A percentile compares a stretch with the other conserved stretches of the same genome.
Conservation (phyloP, 2,797 vertebrate species). For the Carcharodon carcharias region DNA sequence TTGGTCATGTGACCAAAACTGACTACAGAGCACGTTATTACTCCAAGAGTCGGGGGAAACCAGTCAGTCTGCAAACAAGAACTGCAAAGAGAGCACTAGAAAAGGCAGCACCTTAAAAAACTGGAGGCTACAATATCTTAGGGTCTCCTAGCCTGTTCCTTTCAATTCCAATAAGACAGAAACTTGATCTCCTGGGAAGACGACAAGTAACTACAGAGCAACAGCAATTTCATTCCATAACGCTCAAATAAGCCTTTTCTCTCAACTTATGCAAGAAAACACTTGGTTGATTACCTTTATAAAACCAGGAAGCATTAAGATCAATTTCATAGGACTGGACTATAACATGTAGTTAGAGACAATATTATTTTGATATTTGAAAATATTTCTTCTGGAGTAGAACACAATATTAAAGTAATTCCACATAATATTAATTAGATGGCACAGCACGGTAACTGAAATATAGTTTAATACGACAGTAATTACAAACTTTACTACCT, state of each 20-base stretch:
- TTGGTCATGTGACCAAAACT: too few species aligned
- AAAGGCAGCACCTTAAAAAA: too few species aligned
- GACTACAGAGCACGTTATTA: too few species aligned
- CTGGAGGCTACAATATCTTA: too few species aligned
- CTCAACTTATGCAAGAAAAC: too few species aligned
- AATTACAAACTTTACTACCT: neutral
- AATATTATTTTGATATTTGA: neutral
- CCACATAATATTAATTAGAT: neutral
- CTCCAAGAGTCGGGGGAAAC: too few species aligned
- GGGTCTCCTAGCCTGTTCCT: too few species aligned
- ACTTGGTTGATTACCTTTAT: neutral
- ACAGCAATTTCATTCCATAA: neutral
- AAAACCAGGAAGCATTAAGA: neutral
- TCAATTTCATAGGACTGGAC: neutral
- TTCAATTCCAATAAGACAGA: neutral
- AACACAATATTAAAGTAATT: neutral
- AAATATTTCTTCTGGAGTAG: neutral
- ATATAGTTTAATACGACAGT: neutral
- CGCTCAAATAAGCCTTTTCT: neutral
- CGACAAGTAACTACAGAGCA: too few species aligned
- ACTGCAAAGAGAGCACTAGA: too few species aligned
- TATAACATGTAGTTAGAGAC: neutral
- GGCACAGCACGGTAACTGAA: neutral
- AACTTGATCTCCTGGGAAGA: neutral
- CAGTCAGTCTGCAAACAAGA: too few species aligned